phyloP scores from a whole-genome alignment of 23 tunicate genomes.

The Styela plicata region DNA sequence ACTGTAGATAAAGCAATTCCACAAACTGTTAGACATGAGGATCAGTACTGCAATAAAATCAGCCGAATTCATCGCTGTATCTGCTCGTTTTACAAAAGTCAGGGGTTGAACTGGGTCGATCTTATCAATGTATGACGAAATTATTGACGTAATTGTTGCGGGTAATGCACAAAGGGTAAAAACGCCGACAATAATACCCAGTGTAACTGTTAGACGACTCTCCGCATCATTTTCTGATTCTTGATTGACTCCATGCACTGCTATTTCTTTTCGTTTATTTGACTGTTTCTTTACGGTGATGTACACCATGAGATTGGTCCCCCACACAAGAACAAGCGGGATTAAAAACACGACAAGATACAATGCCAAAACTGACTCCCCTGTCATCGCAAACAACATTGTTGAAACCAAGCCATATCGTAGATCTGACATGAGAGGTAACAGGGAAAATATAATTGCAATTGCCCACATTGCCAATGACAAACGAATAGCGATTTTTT shows the following conservation, averaged over 20 bases:
- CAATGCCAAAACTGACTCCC: conserved; percentile 8
- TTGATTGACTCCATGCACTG: background rate
- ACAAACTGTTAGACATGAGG: conserved; percentile 42
- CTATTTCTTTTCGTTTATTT: conserved; percentile 18
- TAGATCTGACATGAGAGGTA: conserved; percentile 29
- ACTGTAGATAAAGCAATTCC: conserved; percentile 58
- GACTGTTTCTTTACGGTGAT: conserved; percentile 18
- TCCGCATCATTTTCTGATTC: conserved; percentile 20
- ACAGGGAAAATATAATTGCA: conserved; percentile 18
- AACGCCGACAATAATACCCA: conserved; percentile 44
- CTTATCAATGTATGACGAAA: background rate
- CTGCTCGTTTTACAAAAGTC: background rate
- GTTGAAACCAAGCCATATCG: conserved; percentile 22
- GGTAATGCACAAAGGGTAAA: conserved; percentile 42
- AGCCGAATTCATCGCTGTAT: background rate
- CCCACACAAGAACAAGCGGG: conserved; percentile 51
- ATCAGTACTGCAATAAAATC: conserved; percentile 30
- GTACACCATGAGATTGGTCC: conserved; percentile 25
- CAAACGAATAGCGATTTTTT: conserved; percentile 13
- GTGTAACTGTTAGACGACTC: conserved; percentile 35
- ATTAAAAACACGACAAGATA: conserved; percentile 31
- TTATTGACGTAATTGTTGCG: conserved; percentile 11
- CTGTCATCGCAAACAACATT: conserved; percentile 20
- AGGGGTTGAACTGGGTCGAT: background rate
- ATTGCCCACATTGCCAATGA: conserved; percentile 40